Evolutionary conservation across 2,888 invertebrate species (phyloP).

Genomic region (Gnatocerus cornutus): DNA sequence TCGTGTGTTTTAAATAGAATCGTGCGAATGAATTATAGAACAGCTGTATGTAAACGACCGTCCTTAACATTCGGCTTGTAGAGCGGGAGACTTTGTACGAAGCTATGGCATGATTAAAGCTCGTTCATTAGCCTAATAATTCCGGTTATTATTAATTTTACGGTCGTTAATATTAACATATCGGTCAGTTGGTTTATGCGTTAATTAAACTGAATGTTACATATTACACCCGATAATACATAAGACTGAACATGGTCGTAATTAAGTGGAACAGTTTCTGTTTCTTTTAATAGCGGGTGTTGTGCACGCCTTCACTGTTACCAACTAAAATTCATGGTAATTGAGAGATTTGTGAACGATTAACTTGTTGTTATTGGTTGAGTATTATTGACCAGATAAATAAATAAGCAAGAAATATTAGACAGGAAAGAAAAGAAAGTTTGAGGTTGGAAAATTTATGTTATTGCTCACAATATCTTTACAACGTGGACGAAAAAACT

Average conservation of each 20-base stretch:
- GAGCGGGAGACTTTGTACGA: slow-evolving; percentile 36
- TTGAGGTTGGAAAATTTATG: too few species aligned
- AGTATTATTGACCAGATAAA: too few species aligned
- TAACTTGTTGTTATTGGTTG: not conserved
- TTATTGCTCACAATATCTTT: too few species aligned
- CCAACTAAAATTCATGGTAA: not conserved
- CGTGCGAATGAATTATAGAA: slow-evolving; percentile 40
- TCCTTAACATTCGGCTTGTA: slow-evolving; percentile 44
- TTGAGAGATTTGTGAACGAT: not conserved
- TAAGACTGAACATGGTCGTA: slow-evolving; percentile 21
- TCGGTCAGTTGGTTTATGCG: slow-evolving; percentile 46
- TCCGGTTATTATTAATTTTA: slow-evolving; percentile 45
- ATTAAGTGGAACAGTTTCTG: slow-evolving; percentile 29
- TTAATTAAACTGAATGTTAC: slow-evolving; percentile 41
- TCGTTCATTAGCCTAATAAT: slow-evolving; percentile 46
- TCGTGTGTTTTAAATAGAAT: slow-evolving; percentile 5
- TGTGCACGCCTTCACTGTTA: slow-evolving; percentile 18
- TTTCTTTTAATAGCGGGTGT: slow-evolving; percentile 33
- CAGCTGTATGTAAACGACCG: slow-evolving; percentile 49
- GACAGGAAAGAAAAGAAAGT: not conserved
- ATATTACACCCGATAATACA: slow-evolving; percentile 37
- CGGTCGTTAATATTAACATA: slow-evolving; percentile 41
- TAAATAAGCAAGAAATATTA: too few species aligned
- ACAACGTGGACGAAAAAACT: too few species aligned
- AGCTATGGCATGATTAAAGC: slow-evolving; percentile 46